These are phyloP conservation scores for Chrysopilus asiliformis DNA, from an alignment of 2,888 invertebrate species.

Conservation along the genomic window DNA sequence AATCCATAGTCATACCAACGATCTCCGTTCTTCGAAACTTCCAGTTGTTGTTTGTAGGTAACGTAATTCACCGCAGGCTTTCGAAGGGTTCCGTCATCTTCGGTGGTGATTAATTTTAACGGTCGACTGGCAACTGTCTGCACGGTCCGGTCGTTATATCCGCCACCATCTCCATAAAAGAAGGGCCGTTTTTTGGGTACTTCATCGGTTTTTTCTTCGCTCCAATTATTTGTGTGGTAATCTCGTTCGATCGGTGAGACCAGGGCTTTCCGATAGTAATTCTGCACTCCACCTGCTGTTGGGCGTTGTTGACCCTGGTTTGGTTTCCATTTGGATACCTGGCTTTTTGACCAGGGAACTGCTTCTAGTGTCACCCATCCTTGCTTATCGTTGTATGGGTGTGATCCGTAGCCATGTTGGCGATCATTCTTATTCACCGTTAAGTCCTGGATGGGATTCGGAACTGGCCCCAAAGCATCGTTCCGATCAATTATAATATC, in stretches of 20 bases:
- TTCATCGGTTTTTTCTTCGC: background rate
- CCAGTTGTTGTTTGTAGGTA: conserved; percentile 5
- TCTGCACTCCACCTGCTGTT: conserved; percentile 16
- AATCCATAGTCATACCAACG: conserved; percentile 14
- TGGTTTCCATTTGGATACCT: conserved; percentile 68
- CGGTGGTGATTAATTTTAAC: background rate
- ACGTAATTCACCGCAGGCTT: conserved; percentile 5
- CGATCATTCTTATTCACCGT: conserved; percentile 27
- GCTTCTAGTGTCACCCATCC: conserved; percentile 69
- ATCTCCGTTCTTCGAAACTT: conserved; percentile 7
- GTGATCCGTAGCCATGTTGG: conserved; percentile 20
- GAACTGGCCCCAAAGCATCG: background rate
- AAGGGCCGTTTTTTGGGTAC: conserved; percentile 5
- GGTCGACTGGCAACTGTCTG: background rate
- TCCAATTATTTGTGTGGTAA: background rate
- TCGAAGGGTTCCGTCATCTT: too few relatives aligned
- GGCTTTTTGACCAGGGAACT: conserved; percentile 66
- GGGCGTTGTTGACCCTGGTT: conserved; percentile 41
- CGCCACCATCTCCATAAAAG: conserved; percentile 3
- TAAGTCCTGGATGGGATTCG: conserved; percentile 20
- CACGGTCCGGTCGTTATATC: conserved; percentile 6
- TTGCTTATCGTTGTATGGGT: conserved; percentile 46
- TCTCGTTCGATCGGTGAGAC: background rate
- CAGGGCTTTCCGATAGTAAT: conserved; percentile 14
- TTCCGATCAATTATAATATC: conserved; percentile 1